These are phyloP conservation scores for Etheostoma cragini DNA, from an alignment of 2,113 vertebrate genomes.

Conservation along the genomic window DNA sequence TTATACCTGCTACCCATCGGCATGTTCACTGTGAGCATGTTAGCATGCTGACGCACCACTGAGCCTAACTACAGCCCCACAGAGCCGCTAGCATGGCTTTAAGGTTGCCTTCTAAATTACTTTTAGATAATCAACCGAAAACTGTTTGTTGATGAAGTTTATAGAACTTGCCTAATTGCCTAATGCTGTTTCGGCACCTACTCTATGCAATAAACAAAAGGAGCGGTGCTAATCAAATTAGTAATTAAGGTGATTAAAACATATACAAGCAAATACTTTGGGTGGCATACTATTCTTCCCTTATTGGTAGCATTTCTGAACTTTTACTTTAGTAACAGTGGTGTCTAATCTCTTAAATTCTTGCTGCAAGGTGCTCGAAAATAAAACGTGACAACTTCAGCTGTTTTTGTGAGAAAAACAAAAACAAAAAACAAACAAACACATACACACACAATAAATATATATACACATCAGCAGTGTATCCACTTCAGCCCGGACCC, in stretches of 20 bases:
- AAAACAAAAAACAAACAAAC: too few relatives aligned
- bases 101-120: background rate
- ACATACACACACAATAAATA: too few relatives aligned
- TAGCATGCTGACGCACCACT: background rate
- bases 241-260: background rate
- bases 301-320: background rate
- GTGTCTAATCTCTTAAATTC: background rate
- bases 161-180: background rate
- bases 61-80: background rate
- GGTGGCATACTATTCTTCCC: background rate
- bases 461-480: background rate
- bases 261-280: background rate
- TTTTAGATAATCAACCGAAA: background rate
- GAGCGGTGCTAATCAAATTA: background rate
- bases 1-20: background rate
- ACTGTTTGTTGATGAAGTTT: background rate
- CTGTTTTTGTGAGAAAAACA: background rate
- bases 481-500: background rate
- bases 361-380: background rate
- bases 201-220: background rate
- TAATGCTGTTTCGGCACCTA: background rate
- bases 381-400: constrained; percentile 19
- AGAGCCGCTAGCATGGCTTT: background rate
- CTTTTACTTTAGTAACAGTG: background rate
- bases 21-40: background rate